Percentiles rank a stretch among this genome's conserved stretches.
Evolutionary conservation across 1,140 invertebrate species (phyloP).

Genomic region (Sinonovacula constricta): DNA sequence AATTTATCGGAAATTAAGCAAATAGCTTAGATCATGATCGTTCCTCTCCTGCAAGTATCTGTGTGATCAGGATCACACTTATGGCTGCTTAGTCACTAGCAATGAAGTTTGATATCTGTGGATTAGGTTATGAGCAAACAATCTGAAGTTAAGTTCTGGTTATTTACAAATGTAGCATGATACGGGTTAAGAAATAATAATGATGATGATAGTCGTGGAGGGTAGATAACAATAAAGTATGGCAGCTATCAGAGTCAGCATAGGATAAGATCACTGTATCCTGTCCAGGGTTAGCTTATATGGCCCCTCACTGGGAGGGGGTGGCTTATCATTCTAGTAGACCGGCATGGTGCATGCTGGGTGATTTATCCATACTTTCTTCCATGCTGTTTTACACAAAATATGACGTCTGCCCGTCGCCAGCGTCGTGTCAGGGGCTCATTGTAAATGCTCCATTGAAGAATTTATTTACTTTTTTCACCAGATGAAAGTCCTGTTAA

Average conservation of each 20-base stretch:
- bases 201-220: no score
- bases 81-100: no score
- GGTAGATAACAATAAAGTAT: constrained; percentile 9
- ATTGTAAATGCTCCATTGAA: background rate
- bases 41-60: no score
- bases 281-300: constrained; percentile 26
- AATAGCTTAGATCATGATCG: background rate
- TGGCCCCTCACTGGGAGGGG: constrained; percentile 3
- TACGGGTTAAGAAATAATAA: no score
- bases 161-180: no score
- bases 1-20: no score
- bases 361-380: constrained; percentile 47
- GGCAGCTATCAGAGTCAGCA: constrained; percentile 15
- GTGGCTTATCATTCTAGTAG: background rate
- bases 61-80: no score
- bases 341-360: constrained; percentile 27
- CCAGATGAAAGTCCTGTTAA: no score
- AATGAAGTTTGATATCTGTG: no score
- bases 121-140: no score
- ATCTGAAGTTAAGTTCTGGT: no score
- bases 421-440: background rate
- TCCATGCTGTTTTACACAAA: constrained; percentile 38
- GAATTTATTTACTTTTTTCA: background rate
- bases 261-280: constrained; percentile 19
- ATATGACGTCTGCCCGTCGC: constrained; percentile 43